Conservation (phyloP, 2,888 invertebrate species). For the Ischnus inquisitorius region DNA sequence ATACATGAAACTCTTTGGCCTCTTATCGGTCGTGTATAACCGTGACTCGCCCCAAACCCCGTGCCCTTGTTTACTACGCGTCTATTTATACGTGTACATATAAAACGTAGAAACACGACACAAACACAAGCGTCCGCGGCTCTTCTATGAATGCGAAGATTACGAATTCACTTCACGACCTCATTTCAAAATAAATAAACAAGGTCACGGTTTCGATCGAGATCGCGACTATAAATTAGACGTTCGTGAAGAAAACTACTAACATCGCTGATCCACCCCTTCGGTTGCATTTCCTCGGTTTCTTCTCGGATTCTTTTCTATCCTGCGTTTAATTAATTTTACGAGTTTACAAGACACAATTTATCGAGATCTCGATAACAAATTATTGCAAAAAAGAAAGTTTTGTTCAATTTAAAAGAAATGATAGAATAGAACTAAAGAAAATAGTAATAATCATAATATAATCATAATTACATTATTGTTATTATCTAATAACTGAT, state of each 20-base stretch:
- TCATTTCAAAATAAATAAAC: conserved; percentile 77
- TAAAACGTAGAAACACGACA: conserved; percentile 15
- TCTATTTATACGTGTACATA: conserved; percentile 72
- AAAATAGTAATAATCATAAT: too few relatives aligned
- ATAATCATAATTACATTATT: too few relatives aligned
- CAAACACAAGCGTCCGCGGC: neutral
- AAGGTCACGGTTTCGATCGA: conserved; percentile 72
- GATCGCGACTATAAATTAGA: conserved; percentile 14
- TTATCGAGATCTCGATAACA: too few relatives aligned
- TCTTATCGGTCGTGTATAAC: conserved; percentile 74
- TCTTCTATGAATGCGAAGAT: conserved; percentile 68
- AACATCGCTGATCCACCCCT: neutral
- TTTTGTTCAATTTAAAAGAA: too few relatives aligned
- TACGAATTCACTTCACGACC: conserved; percentile 70
- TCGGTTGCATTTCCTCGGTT: neutral
- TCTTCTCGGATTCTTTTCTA: neutral
- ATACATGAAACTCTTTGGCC: conserved; percentile 66
- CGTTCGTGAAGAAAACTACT: neutral
- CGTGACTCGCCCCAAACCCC: conserved; percentile 74
- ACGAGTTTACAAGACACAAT: too few relatives aligned
- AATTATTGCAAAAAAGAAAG: too few relatives aligned
- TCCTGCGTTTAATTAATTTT: too few relatives aligned
- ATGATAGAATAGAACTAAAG: too few relatives aligned
- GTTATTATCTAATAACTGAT: too few relatives aligned
- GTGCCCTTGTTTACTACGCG: conserved; percentile 81